Evolutionary conservation across 1,140 invertebrate species (phyloP), one percentile per base, ranked within the genome.

Genomic region (Aphelinus certus): DNA sequence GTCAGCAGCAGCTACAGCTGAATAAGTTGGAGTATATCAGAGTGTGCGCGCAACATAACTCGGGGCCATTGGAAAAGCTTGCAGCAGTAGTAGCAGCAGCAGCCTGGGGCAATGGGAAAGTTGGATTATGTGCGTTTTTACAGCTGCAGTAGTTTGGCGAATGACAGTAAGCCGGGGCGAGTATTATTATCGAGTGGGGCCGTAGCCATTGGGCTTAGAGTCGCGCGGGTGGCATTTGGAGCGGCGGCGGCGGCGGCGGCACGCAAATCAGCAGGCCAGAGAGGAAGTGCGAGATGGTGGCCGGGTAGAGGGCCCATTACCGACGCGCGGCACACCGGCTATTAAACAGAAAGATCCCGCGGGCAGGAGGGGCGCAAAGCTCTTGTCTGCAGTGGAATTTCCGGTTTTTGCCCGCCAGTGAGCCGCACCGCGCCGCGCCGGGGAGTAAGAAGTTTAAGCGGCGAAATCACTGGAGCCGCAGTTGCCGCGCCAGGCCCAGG

Each of bases 281-380:
- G 57, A 2, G 9, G 57, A 26, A 43, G n/a, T 0, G 58, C n/a
- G 58, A 5, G 42, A 26, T 26, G 26, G 26, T 26, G 26, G 26
- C 26, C 26, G 26, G 26, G 26, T 26, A 26, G 26, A 26, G 26
- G 26, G 26, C 26, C 26, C 26, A 26, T 26, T 26, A 26, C 26
- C 58, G 58, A 60, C 48, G 60, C 66, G 47, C 53, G 62, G 53
- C 55, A 66, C 65, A 61, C 60, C 42, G 73, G 67, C 73, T 78
- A 78, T 73, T 78, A 78, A 78, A 75, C 73, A 75, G 73, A 58
- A 78, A 75, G 61, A 78, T 78, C 68, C 71, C 69, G 43, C 9
- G 56, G 49, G 53, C 71, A 26, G 26, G 26, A 26, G 26, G 26
- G 61, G 58, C 70, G 70, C 51, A 63, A 62, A 71, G 53, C 43